Evolutionary conservation across 2,113 vertebrate species (phyloP).

Genomic region (Leuciscus idus): DNA sequence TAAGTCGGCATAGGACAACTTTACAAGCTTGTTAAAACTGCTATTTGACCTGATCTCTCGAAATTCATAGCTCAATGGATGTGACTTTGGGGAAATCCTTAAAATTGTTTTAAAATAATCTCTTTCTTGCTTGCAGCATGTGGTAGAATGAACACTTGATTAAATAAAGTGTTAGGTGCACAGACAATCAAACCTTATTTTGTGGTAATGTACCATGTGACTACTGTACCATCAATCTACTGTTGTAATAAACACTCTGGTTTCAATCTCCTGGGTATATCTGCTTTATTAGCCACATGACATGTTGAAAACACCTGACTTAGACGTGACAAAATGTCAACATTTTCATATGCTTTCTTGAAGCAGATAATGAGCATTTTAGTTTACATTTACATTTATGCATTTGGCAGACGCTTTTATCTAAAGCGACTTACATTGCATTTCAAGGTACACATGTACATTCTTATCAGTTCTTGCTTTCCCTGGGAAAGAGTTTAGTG

Average conservation of each 20-base stretch:
- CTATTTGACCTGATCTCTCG: conserved; percentile 16
- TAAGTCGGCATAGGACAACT: conserved; percentile 17
- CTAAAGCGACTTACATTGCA: too few species aligned
- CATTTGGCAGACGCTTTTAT: too few species aligned
- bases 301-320: not conserved
- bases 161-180: not conserved
- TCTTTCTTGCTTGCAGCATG: not conserved
- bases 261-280: conserved; percentile 22
- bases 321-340: not conserved
- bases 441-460: too few species aligned
- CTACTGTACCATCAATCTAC: conserved; percentile 7
- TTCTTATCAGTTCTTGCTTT: too few species aligned
- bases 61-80: not conserved
- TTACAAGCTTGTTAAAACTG: conserved; percentile 10
- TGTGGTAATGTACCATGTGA: conserved; percentile 25
- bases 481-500: not conserved
- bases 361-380: conserved; percentile 13
- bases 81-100: conserved; percentile 1
- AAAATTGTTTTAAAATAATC: not conserved
- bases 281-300: not conserved
- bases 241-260: not conserved
- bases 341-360: not conserved
- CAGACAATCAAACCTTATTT: conserved; percentile 27
- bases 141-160: not conserved
- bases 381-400: not conserved